Conservation (phyloP, 2,888 invertebrate species). For the Dasypogon diadema region DNA sequence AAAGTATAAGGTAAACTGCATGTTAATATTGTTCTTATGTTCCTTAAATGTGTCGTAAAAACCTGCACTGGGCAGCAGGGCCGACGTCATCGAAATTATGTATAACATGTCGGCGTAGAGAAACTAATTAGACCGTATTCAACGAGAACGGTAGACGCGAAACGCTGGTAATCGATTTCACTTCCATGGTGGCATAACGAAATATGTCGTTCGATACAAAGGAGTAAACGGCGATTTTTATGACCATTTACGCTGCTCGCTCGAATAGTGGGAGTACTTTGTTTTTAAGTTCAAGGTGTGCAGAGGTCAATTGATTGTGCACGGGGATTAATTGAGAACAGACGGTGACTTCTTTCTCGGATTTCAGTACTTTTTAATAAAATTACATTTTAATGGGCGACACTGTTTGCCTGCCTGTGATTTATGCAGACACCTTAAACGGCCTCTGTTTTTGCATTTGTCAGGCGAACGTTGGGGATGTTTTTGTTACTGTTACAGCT, state of each 20-base stretch:
- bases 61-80: background rate
- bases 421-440: too few relatives aligned
- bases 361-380: constrained; percentile 21
- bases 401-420: too few relatives aligned
- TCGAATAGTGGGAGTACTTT: background rate
- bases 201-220: constrained; percentile 32
- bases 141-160: constrained; percentile 44
- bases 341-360: background rate
- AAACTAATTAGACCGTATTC: constrained; percentile 44
- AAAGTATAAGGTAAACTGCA: constrained; percentile 43
- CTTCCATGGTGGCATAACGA: constrained; percentile 32
- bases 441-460: too few relatives aligned
- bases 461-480: too few relatives aligned
- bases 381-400: constrained; percentile 20
- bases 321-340: constrained; percentile 21
- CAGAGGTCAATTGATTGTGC: constrained; percentile 31
- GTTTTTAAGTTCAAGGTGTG: constrained; percentile 37
- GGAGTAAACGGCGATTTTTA: constrained; percentile 35
- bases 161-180: constrained; percentile 47
- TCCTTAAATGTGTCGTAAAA: constrained; percentile 34
- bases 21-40: constrained; percentile 39
- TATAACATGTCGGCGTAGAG: constrained; percentile 41
- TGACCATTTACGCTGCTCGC: constrained; percentile 5
- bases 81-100: constrained; percentile 39
- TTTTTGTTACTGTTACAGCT: too few relatives aligned